Base-by-base conservation (phyloP, 2,888 invertebrate genomes). In the Opisthograptis luteolata region DNA sequence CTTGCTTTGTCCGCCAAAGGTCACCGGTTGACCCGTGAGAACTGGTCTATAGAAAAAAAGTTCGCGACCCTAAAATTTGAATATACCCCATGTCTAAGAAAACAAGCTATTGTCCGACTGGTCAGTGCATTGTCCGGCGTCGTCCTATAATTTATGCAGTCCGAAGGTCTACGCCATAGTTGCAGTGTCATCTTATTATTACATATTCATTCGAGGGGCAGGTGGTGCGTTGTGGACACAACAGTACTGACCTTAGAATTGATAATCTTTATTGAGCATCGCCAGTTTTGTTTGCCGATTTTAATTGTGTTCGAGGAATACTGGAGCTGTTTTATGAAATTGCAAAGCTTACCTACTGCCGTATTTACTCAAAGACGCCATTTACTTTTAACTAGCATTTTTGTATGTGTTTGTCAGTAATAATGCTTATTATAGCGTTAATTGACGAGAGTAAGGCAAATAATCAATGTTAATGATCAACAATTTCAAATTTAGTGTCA, bases 21-120 rank as follows among this genome's bases (percentile, higher is more conserved):
- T 89, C 89, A 87, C 62, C 71, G 81, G 78, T 86, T 86, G 86
- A 88, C 88, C 87, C 90, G 89, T 89, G 90, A 89, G 90, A 89
- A 90, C 81, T 73, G 76, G 68, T 66, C 67, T 66, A 51, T 50
- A 55, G 55, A 72, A 73, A 77, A 75, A 79, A 82, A 77, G 79
- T 69, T 72, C 71, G 78, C 80, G 77, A 85, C 88, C 89, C 89
- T 82, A 79, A 84, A 85, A 90, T 90, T 89, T 90, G 87, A 89
- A 89, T 89, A 89, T 84, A 77, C 84, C 84, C 81, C 75, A 39
- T 67, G 68, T 77, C 70, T 75, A 84, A 87, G 88, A 88, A 87
- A 90, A 88, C 86, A 88, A 58, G 59, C 71, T 68, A 53, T 62
- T 62, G 58, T 62, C 27, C 27, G 12, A 27, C 28, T 35, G 37